Base-by-base conservation (phyloP, 53 echinoderm and acorn worm species). In the Arbacia lixula region DNA sequence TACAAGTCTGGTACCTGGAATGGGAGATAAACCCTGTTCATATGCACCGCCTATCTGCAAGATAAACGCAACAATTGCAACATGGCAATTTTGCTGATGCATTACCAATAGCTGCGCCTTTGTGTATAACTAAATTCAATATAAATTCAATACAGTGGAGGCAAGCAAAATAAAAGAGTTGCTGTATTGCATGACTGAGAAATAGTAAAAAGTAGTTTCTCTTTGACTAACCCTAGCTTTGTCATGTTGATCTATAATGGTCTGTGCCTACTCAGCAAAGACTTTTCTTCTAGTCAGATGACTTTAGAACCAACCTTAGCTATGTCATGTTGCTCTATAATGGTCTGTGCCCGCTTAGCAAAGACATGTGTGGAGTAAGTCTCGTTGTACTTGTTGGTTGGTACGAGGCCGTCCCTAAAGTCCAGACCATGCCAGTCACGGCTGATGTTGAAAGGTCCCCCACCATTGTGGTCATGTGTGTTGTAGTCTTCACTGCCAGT, bases 321-420 rank as follows among this genome's bases (percentile, higher is more conserved):
- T 36, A 71, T 78, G 60, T 94, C 83, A 85, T 94, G 95, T 40
- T 71, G 83, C 43, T 85, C n/a, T 6, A 94, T 89, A 29, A 92
- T 78, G 22, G 43, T 17, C 60, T 92, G 86, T 1, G 92, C 89
- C 31, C 87, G 62, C 33, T 92, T 38, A 12, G 89, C 85, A 85
- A 87, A 94, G 34, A 94, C 11, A 58, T 80, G 58, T n/a, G 92
- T 92, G 2, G 95, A 94, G 71, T 94, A 94, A 4, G 51, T 51
- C 12, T 69, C 76, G 10, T 40, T 40, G 37, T 89, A 85, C 20
- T 87, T 64, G 5, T 53, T 36, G 10, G 36, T 80, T 17, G 89
- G 86, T n/a, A 50, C 26, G 1, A 92, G 84, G 37, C 81, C 77
- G 32, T 84, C 82, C 37, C 95, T 66, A 20, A 94, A 76, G 55